Percentiles rank a stretch among this genome's conserved stretches.
These are phyloP conservation scores for Isoperla grammatica DNA, from an alignment of 2,888 invertebrate species.

Conservation along the genomic window DNA sequence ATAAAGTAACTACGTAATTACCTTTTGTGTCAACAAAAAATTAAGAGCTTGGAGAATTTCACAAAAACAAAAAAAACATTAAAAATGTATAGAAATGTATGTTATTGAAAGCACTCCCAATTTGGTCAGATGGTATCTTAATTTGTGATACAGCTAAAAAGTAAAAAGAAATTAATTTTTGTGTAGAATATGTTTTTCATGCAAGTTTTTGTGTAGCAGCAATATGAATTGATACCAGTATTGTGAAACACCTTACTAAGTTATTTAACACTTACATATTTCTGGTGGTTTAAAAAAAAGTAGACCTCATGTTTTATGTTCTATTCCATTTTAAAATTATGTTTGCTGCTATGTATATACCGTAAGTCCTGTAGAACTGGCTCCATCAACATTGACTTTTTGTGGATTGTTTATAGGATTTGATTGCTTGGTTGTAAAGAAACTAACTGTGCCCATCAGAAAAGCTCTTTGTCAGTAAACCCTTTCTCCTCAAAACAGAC, in stretches of 20 bases:
- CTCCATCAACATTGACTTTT: constrained; percentile 37
- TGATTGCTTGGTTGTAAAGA: constrained; percentile 13
- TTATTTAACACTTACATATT: constrained; percentile 29
- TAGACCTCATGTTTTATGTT: constrained; percentile 43
- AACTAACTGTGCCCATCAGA: neutral
- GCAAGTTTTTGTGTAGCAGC: constrained; percentile 39
- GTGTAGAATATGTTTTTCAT: constrained; percentile 29
- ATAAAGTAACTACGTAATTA: constrained; percentile 28
- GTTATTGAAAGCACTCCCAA: constrained; percentile 28
- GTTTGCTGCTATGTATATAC: constrained; percentile 42
- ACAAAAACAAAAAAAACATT: constrained; percentile 26
- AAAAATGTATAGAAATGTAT: constrained; percentile 26
- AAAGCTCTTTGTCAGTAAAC: neutral
- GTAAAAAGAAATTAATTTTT: constrained; percentile 17
- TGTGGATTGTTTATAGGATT: constrained; percentile 32
- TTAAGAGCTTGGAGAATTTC: constrained; percentile 27
- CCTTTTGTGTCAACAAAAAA: constrained; percentile 29
- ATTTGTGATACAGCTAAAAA: constrained; percentile 30
- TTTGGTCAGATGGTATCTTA: constrained; percentile 29
- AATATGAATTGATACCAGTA: constrained; percentile 46
- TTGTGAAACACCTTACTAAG: constrained; percentile 35
- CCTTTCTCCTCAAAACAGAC: neutral
- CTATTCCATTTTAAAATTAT: constrained; percentile 37
- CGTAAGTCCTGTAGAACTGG: constrained; percentile 31
- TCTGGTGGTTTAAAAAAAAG: constrained; percentile 33